Evolutionary conservation across 2,888 invertebrate genomes (phyloP).

Genomic region (Epicampocera succincta): DNA sequence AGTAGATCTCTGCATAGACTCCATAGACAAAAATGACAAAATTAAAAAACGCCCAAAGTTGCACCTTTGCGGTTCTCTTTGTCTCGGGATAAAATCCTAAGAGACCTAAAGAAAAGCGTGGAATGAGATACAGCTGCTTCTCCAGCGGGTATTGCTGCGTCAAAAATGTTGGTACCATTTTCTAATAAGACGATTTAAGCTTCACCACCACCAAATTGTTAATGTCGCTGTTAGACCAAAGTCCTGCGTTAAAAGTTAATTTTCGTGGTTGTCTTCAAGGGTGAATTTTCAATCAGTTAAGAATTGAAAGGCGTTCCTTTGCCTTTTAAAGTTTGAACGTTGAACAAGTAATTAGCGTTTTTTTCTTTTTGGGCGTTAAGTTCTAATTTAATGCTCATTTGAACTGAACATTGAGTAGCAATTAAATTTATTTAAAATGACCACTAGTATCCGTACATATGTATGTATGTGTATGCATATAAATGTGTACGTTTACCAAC

Average conservation of each 20-base stretch:
- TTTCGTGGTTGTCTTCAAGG: conserved; percentile 9
- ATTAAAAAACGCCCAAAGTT: conserved; percentile 74
- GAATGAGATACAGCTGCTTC: conserved; percentile 74
- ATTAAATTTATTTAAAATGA: conserved; percentile 8
- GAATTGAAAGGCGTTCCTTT: conserved; percentile 8
- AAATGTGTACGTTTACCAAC: too few species aligned
- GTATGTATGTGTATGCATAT: too few species aligned
- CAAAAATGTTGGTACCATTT: conserved; percentile 74
- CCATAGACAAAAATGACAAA: conserved; percentile 74
- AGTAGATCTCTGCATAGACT: conserved; percentile 74
- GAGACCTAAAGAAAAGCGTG: conserved; percentile 72
- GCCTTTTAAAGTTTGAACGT: conserved; percentile 1
- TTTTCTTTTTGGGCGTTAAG: not conserved
- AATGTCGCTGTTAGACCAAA: conserved; percentile 6
- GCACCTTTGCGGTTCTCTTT: conserved; percentile 61
- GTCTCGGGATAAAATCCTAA: conserved; percentile 77
- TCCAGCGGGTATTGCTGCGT: conserved; percentile 73
- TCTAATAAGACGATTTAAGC: not conserved
- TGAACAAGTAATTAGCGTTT: not conserved
- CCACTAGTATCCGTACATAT: too few species aligned
- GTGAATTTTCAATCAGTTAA: not conserved
- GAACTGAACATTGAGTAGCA: conserved; percentile 2
- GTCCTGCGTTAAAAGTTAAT: too few species aligned
- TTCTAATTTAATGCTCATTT: conserved; percentile 39
- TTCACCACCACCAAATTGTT: not conserved